phyloP scores from a whole-genome alignment of 2,888 invertebrate genomes.

The Patella ulyssiponensis region DNA sequence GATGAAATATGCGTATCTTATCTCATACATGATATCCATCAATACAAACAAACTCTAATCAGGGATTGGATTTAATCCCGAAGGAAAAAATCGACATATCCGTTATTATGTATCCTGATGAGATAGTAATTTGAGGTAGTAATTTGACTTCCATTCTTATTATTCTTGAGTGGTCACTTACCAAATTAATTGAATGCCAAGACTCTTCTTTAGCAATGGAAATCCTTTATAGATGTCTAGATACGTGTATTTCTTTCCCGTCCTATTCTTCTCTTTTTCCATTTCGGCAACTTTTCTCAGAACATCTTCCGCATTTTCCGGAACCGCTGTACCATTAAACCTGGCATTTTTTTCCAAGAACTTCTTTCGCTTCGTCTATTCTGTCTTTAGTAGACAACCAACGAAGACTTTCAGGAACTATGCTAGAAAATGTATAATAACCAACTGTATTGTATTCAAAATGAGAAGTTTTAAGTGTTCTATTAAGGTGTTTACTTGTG shows the following conservation, averaged over 20 bases:
- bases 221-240: constrained; percentile 13
- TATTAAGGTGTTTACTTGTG: no score
- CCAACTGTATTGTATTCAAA: no score
- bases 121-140: no score
- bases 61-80: no score
- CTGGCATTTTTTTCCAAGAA: constrained; percentile 32
- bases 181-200: constrained; percentile 11
- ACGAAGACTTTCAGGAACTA: constrained; percentile 46
- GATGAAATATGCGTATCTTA: no score
- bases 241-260: constrained; percentile 16
- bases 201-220: not conserved
- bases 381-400: constrained; percentile 43
- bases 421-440: constrained; percentile 24
- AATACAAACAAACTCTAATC: no score
- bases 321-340: constrained; percentile 40
- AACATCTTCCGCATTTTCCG: constrained; percentile 29
- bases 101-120: no score
- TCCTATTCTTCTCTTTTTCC: constrained; percentile 3
- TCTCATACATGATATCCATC: no score
- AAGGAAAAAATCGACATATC: no score
- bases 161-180: not conserved
- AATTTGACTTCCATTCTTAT: no score
- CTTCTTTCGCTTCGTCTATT: constrained; percentile 33
- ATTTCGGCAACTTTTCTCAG: constrained; percentile 25
- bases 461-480: no score